Conservation (phyloP, 2,113 vertebrate genomes). For the Prietella phreatophila region DNA sequence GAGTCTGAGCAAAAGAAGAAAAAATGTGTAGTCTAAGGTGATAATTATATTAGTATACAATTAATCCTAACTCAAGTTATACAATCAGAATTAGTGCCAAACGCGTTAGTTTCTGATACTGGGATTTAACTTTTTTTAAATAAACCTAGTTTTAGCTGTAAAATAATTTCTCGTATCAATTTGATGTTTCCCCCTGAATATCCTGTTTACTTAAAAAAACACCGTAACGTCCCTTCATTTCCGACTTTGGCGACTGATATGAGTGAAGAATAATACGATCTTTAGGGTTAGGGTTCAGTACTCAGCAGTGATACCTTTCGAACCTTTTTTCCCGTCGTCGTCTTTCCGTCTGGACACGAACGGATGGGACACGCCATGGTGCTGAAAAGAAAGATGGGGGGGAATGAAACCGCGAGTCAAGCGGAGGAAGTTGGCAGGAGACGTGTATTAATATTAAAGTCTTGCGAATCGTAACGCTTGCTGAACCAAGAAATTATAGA, state of each 20-base stretch:
- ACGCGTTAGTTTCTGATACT: neutral
- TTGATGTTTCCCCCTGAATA: neutral
- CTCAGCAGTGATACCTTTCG: conserved; percentile 41
- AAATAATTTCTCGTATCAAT: neutral
- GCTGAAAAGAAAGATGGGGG: conserved; percentile 53
- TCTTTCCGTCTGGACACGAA: conserved; percentile 51
- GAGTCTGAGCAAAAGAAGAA: too few relatives aligned
- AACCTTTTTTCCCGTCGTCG: conserved; percentile 2
- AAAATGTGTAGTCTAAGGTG: neutral
- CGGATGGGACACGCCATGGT: conserved; percentile 59
- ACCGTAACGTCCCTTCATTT: neutral
- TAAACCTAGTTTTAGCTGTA: neutral
- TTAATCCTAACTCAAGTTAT: neutral
- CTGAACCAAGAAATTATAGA: neutral
- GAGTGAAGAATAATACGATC: neutral
- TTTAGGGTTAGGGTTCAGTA: too few relatives aligned
- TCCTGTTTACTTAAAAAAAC: neutral
- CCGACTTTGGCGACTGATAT: neutral
- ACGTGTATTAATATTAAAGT: neutral
- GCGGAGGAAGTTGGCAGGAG: neutral
- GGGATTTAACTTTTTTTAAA: neutral
- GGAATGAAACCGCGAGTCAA: neutral
- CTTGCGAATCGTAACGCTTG: neutral
- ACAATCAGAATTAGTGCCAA: neutral
- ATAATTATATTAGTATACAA: neutral